Evolutionary conservation across 1,140 invertebrate species (phyloP).

Genomic region (Cheumatopsyche charites): DNA sequence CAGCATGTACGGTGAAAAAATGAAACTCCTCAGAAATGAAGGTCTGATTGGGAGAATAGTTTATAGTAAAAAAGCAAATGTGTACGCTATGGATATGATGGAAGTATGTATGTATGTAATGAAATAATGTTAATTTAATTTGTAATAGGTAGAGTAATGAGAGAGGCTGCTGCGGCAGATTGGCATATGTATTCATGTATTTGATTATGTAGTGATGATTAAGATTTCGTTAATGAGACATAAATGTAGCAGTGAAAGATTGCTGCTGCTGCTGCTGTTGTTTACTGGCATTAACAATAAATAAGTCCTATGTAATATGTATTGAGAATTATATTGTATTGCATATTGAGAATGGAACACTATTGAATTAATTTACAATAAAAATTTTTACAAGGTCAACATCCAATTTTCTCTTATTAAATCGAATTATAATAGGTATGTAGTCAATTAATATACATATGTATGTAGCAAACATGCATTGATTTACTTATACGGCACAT

Average conservation of each 20-base stretch:
- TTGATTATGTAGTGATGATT: slow-evolving; percentile 29
- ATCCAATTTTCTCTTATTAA: slow-evolving; percentile 41
- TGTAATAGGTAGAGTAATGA: background rate
- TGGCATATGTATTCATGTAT: slow-evolving; percentile 14
- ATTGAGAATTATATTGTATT: slow-evolving; percentile 40
- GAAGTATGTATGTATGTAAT: background rate
- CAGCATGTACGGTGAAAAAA: too few relatives aligned
- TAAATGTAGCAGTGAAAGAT: slow-evolving; percentile 5
- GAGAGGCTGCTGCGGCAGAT: slow-evolving; percentile 29
- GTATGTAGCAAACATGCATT: slow-evolving; percentile 45
- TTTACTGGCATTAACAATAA: slow-evolving; percentile 37
- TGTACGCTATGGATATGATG: background rate
- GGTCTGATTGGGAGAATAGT: background rate
- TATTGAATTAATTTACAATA: slow-evolving; percentile 47
- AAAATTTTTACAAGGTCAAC: slow-evolving; percentile 47
- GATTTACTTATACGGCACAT: slow-evolving; percentile 46
- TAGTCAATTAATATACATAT: slow-evolving; percentile 47
- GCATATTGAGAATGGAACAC: slow-evolving; percentile 48
- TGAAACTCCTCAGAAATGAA: too few relatives aligned
- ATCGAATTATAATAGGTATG: slow-evolving; percentile 47
- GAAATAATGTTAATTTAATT: too few relatives aligned
- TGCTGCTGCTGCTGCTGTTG: too few relatives aligned
- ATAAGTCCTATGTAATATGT: slow-evolving; percentile 30
- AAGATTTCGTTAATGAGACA: too few relatives aligned
- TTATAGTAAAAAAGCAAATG: slow-evolving; percentile 1